Conservation (phyloP, 1,140 invertebrate species). For the Aphaenogaster rudis region DNA sequence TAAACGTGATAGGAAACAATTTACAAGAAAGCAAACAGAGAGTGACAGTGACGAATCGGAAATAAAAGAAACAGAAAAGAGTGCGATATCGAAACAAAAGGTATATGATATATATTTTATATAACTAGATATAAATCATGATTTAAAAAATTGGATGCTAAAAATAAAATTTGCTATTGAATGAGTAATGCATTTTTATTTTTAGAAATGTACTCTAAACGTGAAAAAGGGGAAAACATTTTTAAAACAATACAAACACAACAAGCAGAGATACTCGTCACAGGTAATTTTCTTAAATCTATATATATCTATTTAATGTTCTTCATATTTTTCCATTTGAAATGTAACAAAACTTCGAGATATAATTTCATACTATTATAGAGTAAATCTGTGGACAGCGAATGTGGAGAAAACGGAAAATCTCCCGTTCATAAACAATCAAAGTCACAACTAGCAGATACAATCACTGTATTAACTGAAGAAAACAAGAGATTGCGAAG, state of each 20-base stretch:
- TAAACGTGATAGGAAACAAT: too few species aligned
- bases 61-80: too few species aligned
- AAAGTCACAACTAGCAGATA: slow-evolving; percentile 7
- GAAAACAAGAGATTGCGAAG: background rate
- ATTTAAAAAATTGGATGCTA: too few species aligned
- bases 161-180: too few species aligned
- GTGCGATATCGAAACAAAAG: too few species aligned
- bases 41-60: too few species aligned
- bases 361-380: slow-evolving; percentile 20
- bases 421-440: slow-evolving; percentile 13
- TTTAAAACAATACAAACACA: background rate
- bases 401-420: slow-evolving; percentile 1
- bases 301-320: background rate
- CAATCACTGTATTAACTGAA: slow-evolving; percentile 4
- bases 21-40: too few species aligned
- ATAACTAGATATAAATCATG: too few species aligned
- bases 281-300: slow-evolving; percentile 17
- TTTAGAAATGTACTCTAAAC: background rate
- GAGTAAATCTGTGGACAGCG: slow-evolving; percentile 10
- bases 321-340: background rate
- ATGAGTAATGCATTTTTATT: background rate
- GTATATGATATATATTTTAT: too few species aligned
- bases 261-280: background rate
- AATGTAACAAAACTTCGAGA: background rate
- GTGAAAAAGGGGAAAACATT: background rate